These are phyloP conservation scores for Eustalomyia histrio DNA, from an alignment of 2,888 invertebrate species.

Conservation along the genomic window DNA sequence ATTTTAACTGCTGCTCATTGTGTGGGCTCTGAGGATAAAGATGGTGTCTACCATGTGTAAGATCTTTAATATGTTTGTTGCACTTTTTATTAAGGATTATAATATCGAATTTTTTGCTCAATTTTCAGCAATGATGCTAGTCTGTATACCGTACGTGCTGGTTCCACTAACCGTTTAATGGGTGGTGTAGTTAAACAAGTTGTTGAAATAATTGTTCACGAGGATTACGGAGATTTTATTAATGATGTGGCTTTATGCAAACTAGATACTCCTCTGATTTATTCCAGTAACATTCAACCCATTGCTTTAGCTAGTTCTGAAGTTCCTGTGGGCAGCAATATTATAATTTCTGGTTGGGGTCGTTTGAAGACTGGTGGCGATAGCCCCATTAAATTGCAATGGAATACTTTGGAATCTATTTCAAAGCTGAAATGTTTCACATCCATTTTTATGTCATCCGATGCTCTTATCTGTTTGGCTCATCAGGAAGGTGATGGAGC, in stretches of 20 bases:
- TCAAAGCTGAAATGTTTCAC: constrained; percentile 65
- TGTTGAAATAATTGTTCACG: constrained; percentile 69
- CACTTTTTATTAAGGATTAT: background rate
- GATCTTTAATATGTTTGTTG: background rate
- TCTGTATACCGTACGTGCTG: constrained; percentile 72
- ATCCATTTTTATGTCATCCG: constrained; percentile 61
- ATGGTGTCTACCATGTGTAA: constrained; percentile 57
- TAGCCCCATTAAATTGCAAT: constrained; percentile 68
- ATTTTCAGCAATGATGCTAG: constrained; percentile 30
- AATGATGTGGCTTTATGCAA: constrained; percentile 72
- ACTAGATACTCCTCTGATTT: constrained; percentile 67
- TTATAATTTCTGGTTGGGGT: constrained; percentile 74
- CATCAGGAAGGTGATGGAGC: constrained; percentile 71
- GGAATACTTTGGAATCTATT: constrained; percentile 69
- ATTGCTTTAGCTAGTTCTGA: constrained; percentile 69
- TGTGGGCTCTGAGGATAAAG: constrained; percentile 39
- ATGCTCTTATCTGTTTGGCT: constrained; percentile 69
- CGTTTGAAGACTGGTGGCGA: constrained; percentile 67
- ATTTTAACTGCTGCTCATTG: constrained; percentile 73
- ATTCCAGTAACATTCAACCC: constrained; percentile 66
- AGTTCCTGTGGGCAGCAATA: constrained; percentile 63
- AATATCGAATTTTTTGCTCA: background rate
- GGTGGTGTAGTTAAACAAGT: constrained; percentile 72
- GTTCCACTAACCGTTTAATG: constrained; percentile 70
- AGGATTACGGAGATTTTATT: constrained; percentile 68